Evolutionary conservation across 1,140 invertebrate genomes (phyloP), one percentile per base, ranked within the genome.

Genomic region (Dinoponera quadriceps): DNA sequence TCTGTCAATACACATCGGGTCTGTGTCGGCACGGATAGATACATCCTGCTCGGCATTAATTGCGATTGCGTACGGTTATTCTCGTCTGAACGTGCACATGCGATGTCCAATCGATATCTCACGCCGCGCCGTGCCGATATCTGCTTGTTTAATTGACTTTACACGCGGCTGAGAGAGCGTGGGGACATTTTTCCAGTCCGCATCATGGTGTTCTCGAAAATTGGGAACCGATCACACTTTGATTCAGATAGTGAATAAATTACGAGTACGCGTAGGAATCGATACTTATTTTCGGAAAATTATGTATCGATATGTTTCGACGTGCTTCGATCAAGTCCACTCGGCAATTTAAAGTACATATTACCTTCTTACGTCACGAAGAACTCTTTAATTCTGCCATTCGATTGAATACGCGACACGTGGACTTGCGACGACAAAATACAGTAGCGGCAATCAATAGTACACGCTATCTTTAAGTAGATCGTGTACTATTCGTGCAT

Each of bases 391-490:
- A 48, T 48, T 48, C 18, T 1, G 18, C 13, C 4, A 13, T 27
- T 68, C 13, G n/a, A 69, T 78, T 69, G 22, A 18, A 22, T 69
- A 57, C 16, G 1, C 33, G 33, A 29, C 22, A 69, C 44, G 33
- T 14, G 14, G 44, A 75, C 27, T 63, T 63, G 44, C 44, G 25
- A 74, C 49, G 33, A 69, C 69, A 57, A 78, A 78, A 78, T 44
- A 69, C 22, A 48, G 51, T 57, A n/a, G 63, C 18, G 51, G 75
- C 25, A 71, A 80, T 80, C 75, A 68, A 80, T 80, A 69, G 65
- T 51, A 57, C 57, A 57, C 33, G 60, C 80, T 85, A 80, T 80
- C 75, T 80, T 82, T 83, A 85, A 87, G 85, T 77, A 68, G 72
- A 84, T 74, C 38, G 69, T 65, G 38, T 18, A 48, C 38, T 33